Evolutionary conservation across 2,888 invertebrate species (phyloP).

Genomic region (Incurvaria masculella): DNA sequence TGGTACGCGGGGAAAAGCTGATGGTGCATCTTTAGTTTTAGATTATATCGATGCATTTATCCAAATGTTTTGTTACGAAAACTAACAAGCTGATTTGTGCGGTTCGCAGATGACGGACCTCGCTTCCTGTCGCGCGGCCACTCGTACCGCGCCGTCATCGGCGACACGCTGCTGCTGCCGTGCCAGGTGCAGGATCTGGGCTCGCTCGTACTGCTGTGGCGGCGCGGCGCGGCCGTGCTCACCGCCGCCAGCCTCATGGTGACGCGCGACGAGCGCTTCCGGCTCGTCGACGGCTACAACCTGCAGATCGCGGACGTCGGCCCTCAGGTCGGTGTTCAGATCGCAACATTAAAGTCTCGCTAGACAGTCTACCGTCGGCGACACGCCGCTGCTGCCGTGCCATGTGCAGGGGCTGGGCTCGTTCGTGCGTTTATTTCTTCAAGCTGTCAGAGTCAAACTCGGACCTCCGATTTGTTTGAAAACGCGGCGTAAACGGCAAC

Average conservation of each 20-base stretch:
- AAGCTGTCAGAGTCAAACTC: no score
- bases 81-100: conserved; percentile 11
- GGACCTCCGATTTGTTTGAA: no score
- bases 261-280: conserved; percentile 62
- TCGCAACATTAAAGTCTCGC: no score
- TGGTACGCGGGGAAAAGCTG: no score
- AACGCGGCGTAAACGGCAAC: no score
- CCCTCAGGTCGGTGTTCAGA: conserved; percentile 52
- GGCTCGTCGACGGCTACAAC: conserved; percentile 67
- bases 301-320: conserved; percentile 67
- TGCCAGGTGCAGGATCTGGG: conserved; percentile 79
- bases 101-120: conserved; percentile 53
- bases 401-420: conserved; percentile 76
- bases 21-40: no score
- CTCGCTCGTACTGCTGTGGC: conserved; percentile 64
- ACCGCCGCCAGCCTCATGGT: conserved; percentile 71
- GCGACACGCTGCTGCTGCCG: conserved; percentile 72
- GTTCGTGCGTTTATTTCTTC: no score
- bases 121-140: conserved; percentile 72
- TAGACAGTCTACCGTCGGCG: no score
- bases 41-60: no score
- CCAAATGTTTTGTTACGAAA: conserved; percentile 53
- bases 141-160: conserved; percentile 73
- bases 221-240: conserved; percentile 65
- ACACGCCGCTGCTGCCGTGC: conserved; percentile 73